Percentiles rank a stretch among this genome's conserved stretches.
phyloP scores from a whole-genome alignment of 2,113 vertebrate species.

The Anhinga rufa region DNA sequence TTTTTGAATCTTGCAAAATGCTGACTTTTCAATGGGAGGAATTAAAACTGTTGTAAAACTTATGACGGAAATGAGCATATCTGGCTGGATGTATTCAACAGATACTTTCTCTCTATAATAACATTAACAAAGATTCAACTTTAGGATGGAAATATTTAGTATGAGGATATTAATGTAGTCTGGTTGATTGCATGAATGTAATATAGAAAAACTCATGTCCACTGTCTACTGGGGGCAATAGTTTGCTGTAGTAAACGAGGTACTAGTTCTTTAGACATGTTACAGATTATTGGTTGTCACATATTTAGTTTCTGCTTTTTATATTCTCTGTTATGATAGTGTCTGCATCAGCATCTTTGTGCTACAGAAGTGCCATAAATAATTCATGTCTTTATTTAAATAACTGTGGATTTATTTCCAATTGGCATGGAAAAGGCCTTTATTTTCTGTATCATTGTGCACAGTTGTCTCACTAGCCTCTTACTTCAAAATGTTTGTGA shows the following conservation, averaged over 20 bases:
- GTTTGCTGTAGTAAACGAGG: not conserved
- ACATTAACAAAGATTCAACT: not conserved
- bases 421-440: not conserved
- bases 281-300: not conserved
- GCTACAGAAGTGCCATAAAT: not conserved
- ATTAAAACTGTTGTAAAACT: not conserved
- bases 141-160: not conserved
- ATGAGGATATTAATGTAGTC: not conserved
- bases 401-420: slow-evolving; percentile 31
- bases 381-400: slow-evolving; percentile 34
- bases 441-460: slow-evolving; percentile 12
- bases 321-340: not conserved
- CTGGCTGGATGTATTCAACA: not conserved
- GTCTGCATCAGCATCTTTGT: not conserved
- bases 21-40: not conserved
- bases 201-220: not conserved
- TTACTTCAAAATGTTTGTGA: slow-evolving; percentile 3
- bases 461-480: not conserved
- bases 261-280: not conserved
- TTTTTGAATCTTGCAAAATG: not conserved
- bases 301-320: not conserved
- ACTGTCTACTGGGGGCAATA: not conserved
- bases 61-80: not conserved
- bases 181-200: not conserved
- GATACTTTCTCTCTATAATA: not conserved